Percentiles rank a stretch among this genome's conserved stretches.
phyloP scores from a whole-genome alignment of 2,113 vertebrate genomes.

The Lepidothrix coronata region DNA sequence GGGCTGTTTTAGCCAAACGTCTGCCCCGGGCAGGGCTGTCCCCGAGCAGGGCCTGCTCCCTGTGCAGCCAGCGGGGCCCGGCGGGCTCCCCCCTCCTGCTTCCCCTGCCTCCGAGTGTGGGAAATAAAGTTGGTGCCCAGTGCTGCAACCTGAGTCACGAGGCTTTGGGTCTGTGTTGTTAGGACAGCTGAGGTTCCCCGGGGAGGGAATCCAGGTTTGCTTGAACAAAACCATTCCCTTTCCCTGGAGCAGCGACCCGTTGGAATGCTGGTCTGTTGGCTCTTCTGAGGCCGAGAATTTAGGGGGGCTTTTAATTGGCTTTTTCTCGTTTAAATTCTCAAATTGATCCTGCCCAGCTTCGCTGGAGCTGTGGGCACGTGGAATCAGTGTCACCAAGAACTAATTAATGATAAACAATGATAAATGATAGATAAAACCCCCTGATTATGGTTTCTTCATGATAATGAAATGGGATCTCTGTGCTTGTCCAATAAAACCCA shows the following conservation, averaged over 20 bases:
- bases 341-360: not conserved
- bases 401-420: not conserved
- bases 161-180: not conserved
- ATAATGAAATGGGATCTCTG: not conserved
- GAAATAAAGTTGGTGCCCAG: not conserved
- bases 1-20: no score
- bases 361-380: not conserved
- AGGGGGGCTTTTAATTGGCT: not conserved
- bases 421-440: not conserved
- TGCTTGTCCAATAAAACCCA: not conserved
- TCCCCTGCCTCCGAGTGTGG: fast-evolving
- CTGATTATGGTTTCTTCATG: not conserved
- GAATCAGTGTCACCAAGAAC: not conserved
- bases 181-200: fast-evolving
- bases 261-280: not conserved
- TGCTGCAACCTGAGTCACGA: fast-evolving
- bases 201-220: not conserved
- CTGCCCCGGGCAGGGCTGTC: no score
- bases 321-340: not conserved
- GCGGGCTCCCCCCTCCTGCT: fast-evolving
- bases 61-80: not conserved
- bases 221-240: not conserved
- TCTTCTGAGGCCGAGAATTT: not conserved
- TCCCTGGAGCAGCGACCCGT: not conserved
- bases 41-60: no score